These are phyloP conservation scores for Cataglyphis albicans DNA, from an alignment of 2,888 invertebrate genomes.

Conservation along the genomic window DNA sequence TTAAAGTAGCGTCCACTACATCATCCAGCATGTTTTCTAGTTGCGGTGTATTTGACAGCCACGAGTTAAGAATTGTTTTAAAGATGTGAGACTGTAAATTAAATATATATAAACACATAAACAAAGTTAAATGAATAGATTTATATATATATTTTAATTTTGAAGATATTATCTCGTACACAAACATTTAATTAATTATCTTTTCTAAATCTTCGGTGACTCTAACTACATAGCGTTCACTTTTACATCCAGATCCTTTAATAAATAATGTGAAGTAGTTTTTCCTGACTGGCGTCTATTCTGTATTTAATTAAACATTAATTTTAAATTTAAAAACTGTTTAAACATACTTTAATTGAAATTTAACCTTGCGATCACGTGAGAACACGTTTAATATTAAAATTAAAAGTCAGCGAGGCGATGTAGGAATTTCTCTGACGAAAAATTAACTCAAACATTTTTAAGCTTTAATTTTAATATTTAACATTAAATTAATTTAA, in stretches of 20 bases:
- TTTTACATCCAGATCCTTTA: neutral
- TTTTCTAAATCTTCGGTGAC: neutral
- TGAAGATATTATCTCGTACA: neutral
- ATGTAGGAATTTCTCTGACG: neutral
- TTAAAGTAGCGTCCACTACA: conserved; percentile 89
- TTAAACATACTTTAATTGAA: neutral
- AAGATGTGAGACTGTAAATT: conserved; percentile 88
- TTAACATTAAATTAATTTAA: too few relatives aligned
- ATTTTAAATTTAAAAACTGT: neutral
- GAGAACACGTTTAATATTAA: neutral
- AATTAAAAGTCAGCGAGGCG: neutral
- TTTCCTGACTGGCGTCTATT: neutral
- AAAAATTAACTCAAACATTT: neutral
- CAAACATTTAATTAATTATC: neutral
- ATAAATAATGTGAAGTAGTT: neutral
- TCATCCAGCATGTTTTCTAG: conserved; percentile 82
- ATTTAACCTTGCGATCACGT: neutral
- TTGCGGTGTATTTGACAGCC: conserved; percentile 87
- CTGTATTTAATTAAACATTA: neutral
- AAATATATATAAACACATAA: neutral
- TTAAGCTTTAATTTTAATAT: neutral
- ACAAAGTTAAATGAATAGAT: neutral
- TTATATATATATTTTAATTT: neutral
- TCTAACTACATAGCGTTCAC: neutral
- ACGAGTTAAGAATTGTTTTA: conserved; percentile 90